A percentile compares a stretch with the other conserved stretches of the same genome.
Conservation (phyloP, 1,140 invertebrate genomes). For the Temnothorax curvispinosus region DNA sequence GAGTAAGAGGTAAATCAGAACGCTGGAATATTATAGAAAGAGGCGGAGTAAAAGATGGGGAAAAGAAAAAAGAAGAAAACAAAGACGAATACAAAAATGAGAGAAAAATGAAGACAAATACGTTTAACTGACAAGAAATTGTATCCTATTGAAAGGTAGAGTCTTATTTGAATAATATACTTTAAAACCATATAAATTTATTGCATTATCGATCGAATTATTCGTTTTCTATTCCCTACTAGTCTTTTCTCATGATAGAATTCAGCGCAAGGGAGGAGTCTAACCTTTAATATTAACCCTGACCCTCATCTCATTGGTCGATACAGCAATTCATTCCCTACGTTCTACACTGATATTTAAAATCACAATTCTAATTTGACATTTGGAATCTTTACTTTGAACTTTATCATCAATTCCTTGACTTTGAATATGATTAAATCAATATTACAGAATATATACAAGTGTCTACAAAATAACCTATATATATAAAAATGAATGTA, state of each 20-base stretch:
- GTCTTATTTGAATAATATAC: neutral
- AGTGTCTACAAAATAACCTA: neutral
- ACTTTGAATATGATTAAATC: neutral
- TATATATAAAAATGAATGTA: no score
- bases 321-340: neutral
- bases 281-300: conserved; percentile 74
- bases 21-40: neutral
- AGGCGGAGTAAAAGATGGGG: no score
- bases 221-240: conserved; percentile 9
- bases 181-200: neutral
- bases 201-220: conserved; percentile 57
- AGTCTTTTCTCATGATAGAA: conserved; percentile 10
- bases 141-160: neutral
- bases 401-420: neutral
- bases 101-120: neutral
- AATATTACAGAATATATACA: neutral
- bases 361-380: neutral
- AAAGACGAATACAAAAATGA: no score
- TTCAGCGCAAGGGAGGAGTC: conserved; percentile 38
- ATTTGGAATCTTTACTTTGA: neutral
- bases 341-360: neutral
- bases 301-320: conserved; percentile 49
- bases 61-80: no score
- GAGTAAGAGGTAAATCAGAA: neutral
- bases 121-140: neutral